Evolutionary conservation across 92 coral and sea anemone genomes (phyloP).

Genomic region (Parazoanthus swiftii): DNA sequence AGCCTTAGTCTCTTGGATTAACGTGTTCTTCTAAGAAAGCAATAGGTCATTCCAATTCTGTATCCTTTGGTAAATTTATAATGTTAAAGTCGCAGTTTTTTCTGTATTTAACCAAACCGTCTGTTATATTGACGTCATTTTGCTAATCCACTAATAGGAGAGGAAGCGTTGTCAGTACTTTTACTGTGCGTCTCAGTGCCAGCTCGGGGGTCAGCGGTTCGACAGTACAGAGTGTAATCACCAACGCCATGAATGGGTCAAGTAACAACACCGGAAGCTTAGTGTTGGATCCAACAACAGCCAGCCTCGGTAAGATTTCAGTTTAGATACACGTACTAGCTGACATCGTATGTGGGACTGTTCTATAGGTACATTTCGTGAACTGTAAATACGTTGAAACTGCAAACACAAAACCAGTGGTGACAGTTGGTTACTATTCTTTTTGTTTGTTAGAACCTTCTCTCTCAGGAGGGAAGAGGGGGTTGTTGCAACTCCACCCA

Average conservation of each 20-base stretch:
- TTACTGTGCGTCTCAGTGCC: slow-evolving; percentile 18
- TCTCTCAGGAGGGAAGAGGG: too few species aligned
- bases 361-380: too few species aligned
- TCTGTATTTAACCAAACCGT: not conserved
- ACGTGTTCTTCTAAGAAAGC: too few species aligned
- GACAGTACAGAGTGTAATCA: not conserved
- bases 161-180: slow-evolving; percentile 23
- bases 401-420: not conserved
- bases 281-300: not conserved
- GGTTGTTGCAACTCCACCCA: too few species aligned
- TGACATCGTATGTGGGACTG: too few species aligned
- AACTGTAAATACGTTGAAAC: too few species aligned
- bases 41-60: too few species aligned
- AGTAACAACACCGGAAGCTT: not conserved
- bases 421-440: not conserved
- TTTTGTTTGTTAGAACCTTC: too few species aligned
- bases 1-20: too few species aligned
- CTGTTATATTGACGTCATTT: not conserved
- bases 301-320: not conserved
- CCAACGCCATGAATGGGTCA: not conserved
- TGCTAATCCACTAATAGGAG: not conserved
- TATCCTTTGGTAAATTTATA: too few species aligned
- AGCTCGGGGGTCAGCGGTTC: slow-evolving; percentile 35
- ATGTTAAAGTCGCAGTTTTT: too few species aligned
- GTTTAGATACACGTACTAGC: too few species aligned